These are phyloP conservation scores for Heliconius aoede DNA, from an alignment of 2,888 invertebrate genomes.

Conservation along the genomic window DNA sequence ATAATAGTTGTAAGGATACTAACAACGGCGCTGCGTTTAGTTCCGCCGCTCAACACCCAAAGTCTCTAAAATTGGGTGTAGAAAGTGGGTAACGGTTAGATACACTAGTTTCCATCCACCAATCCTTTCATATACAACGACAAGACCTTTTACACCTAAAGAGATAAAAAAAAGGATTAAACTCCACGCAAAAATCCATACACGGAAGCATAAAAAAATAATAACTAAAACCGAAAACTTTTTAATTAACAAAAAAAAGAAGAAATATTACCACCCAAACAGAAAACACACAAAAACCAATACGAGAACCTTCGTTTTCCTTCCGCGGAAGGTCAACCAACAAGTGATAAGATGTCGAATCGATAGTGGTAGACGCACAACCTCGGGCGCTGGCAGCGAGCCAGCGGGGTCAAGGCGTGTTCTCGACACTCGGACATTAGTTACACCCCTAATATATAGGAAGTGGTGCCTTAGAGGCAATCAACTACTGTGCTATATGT, in stretches of 20 bases:
- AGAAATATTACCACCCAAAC: background rate
- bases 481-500: constrained; percentile 4
- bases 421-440: constrained; percentile 31
- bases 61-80: background rate
- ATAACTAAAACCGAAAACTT: background rate
- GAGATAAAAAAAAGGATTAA: no score
- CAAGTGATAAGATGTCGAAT: constrained; percentile 44
- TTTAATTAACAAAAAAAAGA: background rate
- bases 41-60: background rate
- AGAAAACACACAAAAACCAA: background rate
- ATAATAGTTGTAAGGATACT: no score
- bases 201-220: background rate
- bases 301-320: constrained; percentile 17
- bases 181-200: background rate
- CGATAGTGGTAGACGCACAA: constrained; percentile 35
- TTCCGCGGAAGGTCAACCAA: constrained; percentile 29
- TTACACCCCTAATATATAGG: constrained; percentile 26
- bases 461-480: background rate
- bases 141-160: no score
- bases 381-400: constrained; percentile 35
- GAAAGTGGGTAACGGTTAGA: background rate
- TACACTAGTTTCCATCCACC: background rate
- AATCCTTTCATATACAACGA: background rate
- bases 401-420: constrained; percentile 38
- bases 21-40: no score